Evolutionary conservation across 1,140 invertebrate species (phyloP), one percentile per base, ranked within the genome.

Genomic region (Anastatus disparis): DNA sequence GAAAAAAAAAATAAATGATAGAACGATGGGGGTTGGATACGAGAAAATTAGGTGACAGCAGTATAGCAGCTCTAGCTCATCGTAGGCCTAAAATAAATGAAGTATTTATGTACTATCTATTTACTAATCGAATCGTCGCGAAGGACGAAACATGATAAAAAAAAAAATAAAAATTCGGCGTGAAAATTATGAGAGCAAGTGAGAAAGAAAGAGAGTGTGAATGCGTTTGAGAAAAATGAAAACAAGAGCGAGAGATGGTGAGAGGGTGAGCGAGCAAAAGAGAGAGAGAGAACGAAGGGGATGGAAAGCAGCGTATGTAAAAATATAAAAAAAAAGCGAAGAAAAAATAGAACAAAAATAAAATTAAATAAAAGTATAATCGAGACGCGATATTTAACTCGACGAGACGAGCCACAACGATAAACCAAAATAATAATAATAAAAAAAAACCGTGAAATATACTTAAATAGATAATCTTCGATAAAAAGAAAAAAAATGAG

Each of bases 51-150:
- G 55, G 29, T 46, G 50, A 74, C 62, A 68, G 44, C 65, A 72
- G 48, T 56, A 68, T 74, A 78, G 75, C 76, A 79, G 76, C 76
- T 82, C 76, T 82, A 83, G 79, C 79, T 83, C 80, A 84, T 75
- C 76, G 77, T 82, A 84, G 84, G 84, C 83, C 84, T 85, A 85
- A n/a, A 85, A 77, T 82, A 80, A 77, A 76, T 64, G 29, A 80
- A 82, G 75, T 83, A 82, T 80, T 83, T 82, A 80, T 83, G 75
- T 80, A 78, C 77, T 78, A 77, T 76, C 72, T 82, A 81, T 78
- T 80, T 80, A 81, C 75, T 80, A 77, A 81, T 73, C 76, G 75
- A 77, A 71, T 73, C 64, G 71, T 74, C 70, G 75, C 27, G 53
- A 56, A 71, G 50, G 50, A 65, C 12, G 66, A 75, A 64, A 7